A percentile compares a stretch with the other conserved stretches of the same genome.
Conservation (phyloP, 2,113 vertebrate genomes). For the Seriola rivoliana region DNA sequence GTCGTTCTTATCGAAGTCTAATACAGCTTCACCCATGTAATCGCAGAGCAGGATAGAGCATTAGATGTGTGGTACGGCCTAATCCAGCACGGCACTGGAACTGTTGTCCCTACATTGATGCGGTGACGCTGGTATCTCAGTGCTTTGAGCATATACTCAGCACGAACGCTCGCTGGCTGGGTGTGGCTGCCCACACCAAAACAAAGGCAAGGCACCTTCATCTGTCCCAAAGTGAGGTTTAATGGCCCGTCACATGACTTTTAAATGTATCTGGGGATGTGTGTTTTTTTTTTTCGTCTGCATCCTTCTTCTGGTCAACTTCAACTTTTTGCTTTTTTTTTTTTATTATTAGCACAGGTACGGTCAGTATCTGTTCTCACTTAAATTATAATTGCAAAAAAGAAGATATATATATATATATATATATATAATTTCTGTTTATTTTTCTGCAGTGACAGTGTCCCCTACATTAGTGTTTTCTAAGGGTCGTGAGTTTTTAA, state of each 20-base stretch:
- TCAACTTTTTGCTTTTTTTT: neutral
- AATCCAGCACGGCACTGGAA: neutral
- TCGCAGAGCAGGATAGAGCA: neutral
- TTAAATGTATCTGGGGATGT: neutral
- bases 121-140: neutral
- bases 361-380: no score
- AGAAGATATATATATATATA: no score
- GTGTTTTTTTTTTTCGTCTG: neutral
- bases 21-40: conserved; percentile 11
- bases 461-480: neutral
- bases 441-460: neutral
- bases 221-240: conserved; percentile 46
- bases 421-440: neutral
- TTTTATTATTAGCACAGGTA: neutral
- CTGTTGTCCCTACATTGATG: conserved; percentile 8
- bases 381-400: no score
- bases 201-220: neutral
- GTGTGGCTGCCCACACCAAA: neutral
- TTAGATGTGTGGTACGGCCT: neutral
- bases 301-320: neutral
- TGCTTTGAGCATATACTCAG: neutral
- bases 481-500: neutral
- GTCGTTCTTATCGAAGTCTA: neutral
- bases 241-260: conserved; percentile 47
- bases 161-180: no score